These are phyloP conservation scores for Acridotheres tristis DNA, from an alignment of 2,797 vertebrate species.

Conservation along the genomic window DNA sequence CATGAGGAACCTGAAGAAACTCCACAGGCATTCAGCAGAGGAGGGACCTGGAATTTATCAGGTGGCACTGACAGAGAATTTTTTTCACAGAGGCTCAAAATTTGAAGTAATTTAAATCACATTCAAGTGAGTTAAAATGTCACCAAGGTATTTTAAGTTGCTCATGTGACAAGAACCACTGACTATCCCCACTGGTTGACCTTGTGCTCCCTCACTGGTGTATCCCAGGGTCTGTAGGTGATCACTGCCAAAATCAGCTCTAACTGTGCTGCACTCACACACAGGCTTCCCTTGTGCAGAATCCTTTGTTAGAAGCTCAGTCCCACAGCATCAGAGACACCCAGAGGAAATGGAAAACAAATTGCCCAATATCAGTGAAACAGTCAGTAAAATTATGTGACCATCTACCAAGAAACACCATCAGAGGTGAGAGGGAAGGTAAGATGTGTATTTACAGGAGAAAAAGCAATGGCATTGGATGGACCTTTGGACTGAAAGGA, in stretches of 20 bases:
- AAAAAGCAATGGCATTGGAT: not conserved
- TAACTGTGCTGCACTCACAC: not conserved
- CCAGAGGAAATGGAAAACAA: not conserved
- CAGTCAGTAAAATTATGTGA: not conserved
- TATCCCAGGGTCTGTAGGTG: not conserved
- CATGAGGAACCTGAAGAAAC: not conserved
- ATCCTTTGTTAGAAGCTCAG: not conserved
- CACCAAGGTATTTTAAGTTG: not conserved
- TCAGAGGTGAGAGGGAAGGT: not conserved
- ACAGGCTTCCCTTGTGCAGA: fast-evolving
- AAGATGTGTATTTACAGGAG: not conserved
- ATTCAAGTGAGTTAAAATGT: not conserved
- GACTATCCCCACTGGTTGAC: not conserved
- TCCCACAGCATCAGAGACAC: not conserved
- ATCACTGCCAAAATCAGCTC: not conserved
- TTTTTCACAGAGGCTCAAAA: not conserved
- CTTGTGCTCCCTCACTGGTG: not conserved
- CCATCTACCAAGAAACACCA: not conserved
- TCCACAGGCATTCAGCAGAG: not conserved
- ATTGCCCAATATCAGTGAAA: not conserved
- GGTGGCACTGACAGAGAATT: not conserved
- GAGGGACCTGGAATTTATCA: not conserved
- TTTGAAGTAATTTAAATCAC: no score
- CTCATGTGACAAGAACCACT: not conserved
- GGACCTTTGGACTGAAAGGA: not conserved